phyloP scores from a whole-genome alignment of 1,140 invertebrate species.

The Drosophila prosaltans region DNA sequence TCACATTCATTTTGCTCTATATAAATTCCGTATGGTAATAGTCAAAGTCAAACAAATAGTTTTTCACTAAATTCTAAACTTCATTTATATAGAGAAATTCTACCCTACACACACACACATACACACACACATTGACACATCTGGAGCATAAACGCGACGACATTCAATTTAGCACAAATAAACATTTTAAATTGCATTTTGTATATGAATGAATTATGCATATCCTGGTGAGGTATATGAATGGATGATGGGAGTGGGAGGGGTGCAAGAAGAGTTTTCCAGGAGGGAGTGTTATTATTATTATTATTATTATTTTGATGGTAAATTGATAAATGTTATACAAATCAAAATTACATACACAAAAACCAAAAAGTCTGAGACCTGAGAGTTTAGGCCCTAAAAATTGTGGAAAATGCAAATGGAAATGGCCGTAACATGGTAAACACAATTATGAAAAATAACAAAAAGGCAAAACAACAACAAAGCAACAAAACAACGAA shows the following conservation, averaged over 20 bases:
- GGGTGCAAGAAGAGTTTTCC: too few relatives aligned
- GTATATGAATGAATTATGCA: conserved; percentile 13
- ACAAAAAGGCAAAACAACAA: conserved; percentile 11
- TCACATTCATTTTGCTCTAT: neutral
- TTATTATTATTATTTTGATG: conserved; percentile 67
- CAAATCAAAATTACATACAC: conserved; percentile 75
- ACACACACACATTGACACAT: neutral
- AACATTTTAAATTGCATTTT: conserved; percentile 72
- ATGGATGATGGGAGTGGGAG: neutral
- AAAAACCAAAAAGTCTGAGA: conserved; percentile 11
- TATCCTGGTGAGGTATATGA: neutral
- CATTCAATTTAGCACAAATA: conserved; percentile 59
- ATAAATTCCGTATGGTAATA: conserved; percentile 6
- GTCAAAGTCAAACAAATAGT: conserved; percentile 14
- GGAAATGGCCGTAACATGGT: conserved; percentile 6
- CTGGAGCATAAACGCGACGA: conserved; percentile 34
- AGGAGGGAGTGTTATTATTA: neutral
- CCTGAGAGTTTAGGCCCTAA: conserved; percentile 9
- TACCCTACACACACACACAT: neutral
- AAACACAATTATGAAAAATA: conserved; percentile 13
- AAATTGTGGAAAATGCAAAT: conserved; percentile 21
- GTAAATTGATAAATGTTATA: conserved; percentile 74
- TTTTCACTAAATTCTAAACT: conserved; percentile 13
- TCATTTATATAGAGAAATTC: conserved; percentile 10
- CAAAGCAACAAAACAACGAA: neutral